A percentile compares a stretch with the other conserved stretches of the same genome.
Conservation (phyloP, 2,113 vertebrate species). For the Festucalex cinctus region DNA sequence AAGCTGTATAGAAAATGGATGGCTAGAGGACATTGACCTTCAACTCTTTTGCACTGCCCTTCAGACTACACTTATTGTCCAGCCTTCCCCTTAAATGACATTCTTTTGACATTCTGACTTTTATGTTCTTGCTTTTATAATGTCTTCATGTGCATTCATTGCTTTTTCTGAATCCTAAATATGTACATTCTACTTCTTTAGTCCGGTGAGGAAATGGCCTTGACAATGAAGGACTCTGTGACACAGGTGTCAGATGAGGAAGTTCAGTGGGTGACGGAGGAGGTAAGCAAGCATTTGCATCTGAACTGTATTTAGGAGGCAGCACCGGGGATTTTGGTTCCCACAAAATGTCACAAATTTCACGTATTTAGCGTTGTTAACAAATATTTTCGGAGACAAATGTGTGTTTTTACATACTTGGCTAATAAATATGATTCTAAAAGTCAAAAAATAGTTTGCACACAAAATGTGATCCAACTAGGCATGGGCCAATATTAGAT, state of each 20-base stretch:
- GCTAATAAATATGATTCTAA: no score
- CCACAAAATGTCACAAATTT: no score
- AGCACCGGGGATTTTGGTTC: not conserved
- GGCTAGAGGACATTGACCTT: not conserved
- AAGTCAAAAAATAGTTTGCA: no score
- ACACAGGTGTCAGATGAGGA: constrained; percentile 80
- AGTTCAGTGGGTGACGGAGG: constrained; percentile 85
- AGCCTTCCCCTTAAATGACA: no score
- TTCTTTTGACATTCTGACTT: no score
- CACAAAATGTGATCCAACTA: no score
- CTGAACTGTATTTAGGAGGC: not conserved
- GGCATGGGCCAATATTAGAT: no score
- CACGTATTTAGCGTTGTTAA: no score
- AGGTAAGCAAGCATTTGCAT: constrained; percentile 66
- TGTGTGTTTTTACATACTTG: no score
- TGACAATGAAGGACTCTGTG: constrained; percentile 63
- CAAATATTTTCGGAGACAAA: no score
- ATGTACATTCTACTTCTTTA: constrained; percentile 34
- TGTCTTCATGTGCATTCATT: not conserved
- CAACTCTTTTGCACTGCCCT: not conserved
- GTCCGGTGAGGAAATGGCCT: constrained; percentile 78
- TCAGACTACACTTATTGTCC: not conserved
- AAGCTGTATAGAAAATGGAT: no score
- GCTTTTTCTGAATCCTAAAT: not conserved
- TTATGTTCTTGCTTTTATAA: not conserved